Evolutionary conservation across 1,140 invertebrate species (phyloP).

Genomic region (Zaprionus ornatus): DNA sequence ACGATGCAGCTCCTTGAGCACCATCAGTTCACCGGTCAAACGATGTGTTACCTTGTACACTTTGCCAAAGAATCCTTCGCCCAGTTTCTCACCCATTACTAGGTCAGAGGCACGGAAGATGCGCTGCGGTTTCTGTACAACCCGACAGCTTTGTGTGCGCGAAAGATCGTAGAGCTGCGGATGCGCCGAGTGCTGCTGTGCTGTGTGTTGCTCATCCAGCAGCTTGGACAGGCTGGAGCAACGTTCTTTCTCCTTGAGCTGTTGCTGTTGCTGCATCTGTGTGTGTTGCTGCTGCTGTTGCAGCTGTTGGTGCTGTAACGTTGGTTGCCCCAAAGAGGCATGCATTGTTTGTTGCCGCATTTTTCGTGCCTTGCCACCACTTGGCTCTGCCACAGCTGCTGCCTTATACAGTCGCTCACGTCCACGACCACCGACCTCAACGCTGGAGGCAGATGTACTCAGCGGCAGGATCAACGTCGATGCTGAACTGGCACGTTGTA

Average conservation of each 20-base stretch:
- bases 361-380: conserved; percentile 46
- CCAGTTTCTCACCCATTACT: conserved; percentile 93
- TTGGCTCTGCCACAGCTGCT: conserved; percentile 34
- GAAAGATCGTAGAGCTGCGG: conserved; percentile 88
- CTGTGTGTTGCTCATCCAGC: conserved; percentile 86
- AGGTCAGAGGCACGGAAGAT: conserved; percentile 95
- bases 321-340: conserved; percentile 11
- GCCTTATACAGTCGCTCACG: conserved; percentile 58
- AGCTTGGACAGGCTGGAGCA: conserved; percentile 93
- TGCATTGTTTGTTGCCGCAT: conserved; percentile 58
- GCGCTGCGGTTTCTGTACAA: conserved; percentile 89
- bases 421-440: conserved; percentile 67
- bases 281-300: neutral
- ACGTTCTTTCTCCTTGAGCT: conserved; percentile 88
- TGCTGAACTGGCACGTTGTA: conserved; percentile 65
- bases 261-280: conserved; percentile 11
- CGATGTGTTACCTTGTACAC: conserved; percentile 95
- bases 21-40: conserved; percentile 96
- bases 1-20: conserved; percentile 96
- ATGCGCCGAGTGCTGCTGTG: conserved; percentile 65
- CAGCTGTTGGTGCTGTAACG: conserved; percentile 14
- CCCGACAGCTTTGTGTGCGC: conserved; percentile 93
- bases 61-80: conserved; percentile 97
- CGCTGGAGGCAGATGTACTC: conserved; percentile 76
- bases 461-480: conserved; percentile 66